Evolutionary conservation across 2,888 invertebrate species (phyloP).

Genomic region (Pyrocoelia pectoralis): DNA sequence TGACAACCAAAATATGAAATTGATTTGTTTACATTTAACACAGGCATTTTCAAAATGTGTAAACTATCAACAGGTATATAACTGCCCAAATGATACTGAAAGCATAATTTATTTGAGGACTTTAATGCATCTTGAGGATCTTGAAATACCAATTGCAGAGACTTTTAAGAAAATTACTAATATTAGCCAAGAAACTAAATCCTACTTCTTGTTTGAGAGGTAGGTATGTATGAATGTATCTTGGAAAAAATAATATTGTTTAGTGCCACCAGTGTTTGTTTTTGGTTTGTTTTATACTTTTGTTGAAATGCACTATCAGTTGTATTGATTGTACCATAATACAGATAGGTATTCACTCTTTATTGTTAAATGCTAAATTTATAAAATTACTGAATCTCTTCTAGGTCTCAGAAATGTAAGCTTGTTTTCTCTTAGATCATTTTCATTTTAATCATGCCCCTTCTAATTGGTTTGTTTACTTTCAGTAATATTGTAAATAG

Average conservation of each 20-base stretch:
- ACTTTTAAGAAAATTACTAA: slow-evolving; percentile 48
- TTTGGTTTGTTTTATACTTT: too few species aligned
- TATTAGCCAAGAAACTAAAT: slow-evolving; percentile 44
- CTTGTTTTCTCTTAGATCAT: too few species aligned
- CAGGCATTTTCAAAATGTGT: slow-evolving; percentile 50
- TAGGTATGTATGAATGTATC: slow-evolving; percentile 2
- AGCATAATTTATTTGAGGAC: slow-evolving; percentile 47
- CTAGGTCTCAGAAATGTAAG: too few species aligned
- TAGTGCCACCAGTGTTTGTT: too few species aligned
- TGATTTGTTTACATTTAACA: slow-evolving; percentile 47
- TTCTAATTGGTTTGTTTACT: neutral
- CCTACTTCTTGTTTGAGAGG: slow-evolving; percentile 46
- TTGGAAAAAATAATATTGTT: neutral
- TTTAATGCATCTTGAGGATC: slow-evolving; percentile 48
- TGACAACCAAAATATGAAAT: slow-evolving; percentile 23
- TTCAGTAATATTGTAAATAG: slow-evolving; percentile 12
- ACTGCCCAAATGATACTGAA: slow-evolving; percentile 42
- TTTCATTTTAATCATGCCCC: neutral
- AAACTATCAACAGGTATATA: slow-evolving; percentile 43
- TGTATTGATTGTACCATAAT: too few species aligned
- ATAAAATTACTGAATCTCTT: too few species aligned
- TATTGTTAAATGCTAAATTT: too few species aligned
- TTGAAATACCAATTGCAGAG: slow-evolving; percentile 54
- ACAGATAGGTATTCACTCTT: too few species aligned
- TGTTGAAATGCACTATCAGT: too few species aligned